Conservation (phyloP, 2,888 invertebrate genomes). For the Dicranocentrus wangi region DNA sequence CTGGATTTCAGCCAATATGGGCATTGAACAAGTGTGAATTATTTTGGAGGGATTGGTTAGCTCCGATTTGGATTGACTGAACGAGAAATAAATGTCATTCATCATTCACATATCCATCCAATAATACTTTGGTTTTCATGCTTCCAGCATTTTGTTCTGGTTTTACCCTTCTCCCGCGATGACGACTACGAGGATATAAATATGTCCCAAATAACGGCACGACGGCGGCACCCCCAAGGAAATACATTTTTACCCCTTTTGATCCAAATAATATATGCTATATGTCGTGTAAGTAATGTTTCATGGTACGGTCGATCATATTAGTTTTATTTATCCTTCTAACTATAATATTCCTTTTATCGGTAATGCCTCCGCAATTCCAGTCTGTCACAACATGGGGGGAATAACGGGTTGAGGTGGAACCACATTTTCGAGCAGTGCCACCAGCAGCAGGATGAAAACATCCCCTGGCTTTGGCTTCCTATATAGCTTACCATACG, state of each 20-base stretch:
- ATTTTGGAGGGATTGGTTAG: slow-evolving; percentile 64
- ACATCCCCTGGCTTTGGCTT: slow-evolving; percentile 15
- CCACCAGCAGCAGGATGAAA: slow-evolving; percentile 14
- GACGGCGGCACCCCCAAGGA: no score
- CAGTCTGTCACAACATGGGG: slow-evolving; percentile 51
- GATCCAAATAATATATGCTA: no score
- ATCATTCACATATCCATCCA: slow-evolving; percentile 44
- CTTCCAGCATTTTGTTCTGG: background rate
- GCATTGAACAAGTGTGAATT: slow-evolving; percentile 68
- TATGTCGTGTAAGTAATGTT: no score
- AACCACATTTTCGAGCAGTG: slow-evolving; percentile 7
- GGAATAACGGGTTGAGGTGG: slow-evolving; percentile 12
- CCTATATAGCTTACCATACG: slow-evolving; percentile 21
- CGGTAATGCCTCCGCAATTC: slow-evolving; percentile 21
- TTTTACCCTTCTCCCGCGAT: background rate
- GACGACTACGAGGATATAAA: slow-evolving; percentile 23
- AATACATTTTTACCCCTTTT: slow-evolving; percentile 51
- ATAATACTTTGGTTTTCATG: slow-evolving; percentile 30
- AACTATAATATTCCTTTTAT: slow-evolving; percentile 45
- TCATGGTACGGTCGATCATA: slow-evolving; percentile 58
- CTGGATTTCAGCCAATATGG: no score
- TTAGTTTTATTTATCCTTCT: slow-evolving; percentile 60
- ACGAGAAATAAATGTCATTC: slow-evolving; percentile 60
- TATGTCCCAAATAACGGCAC: slow-evolving; percentile 39
- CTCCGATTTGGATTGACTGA: slow-evolving; percentile 37